Percentiles rank a stretch among this genome's conserved stretches.
These are phyloP conservation scores for Tridacna crocea DNA, from an alignment of 2,888 invertebrate genomes.

Conservation along the genomic window DNA sequence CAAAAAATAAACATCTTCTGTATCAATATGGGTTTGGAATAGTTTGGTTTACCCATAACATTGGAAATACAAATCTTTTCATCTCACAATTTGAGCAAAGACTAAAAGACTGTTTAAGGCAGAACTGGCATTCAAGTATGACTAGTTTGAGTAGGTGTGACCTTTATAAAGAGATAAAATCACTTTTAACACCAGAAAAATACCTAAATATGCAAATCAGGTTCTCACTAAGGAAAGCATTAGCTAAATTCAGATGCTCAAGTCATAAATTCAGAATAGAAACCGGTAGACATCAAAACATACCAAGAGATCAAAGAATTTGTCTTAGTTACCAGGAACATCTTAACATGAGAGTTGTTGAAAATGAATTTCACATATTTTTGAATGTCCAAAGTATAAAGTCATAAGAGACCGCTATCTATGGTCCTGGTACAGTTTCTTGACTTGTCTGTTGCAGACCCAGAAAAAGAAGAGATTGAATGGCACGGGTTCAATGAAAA, in stretches of 20 bases:
- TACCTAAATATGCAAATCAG: neutral
- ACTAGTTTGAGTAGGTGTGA: conserved; percentile 1
- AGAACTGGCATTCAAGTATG: neutral
- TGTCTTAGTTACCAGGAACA: no score
- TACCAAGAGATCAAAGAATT: no score
- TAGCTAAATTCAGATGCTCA: neutral
- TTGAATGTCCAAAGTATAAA: no score
- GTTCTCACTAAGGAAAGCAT: neutral
- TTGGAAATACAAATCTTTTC: conserved; percentile 10
- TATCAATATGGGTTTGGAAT: conserved; percentile 12
- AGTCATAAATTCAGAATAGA: conserved; percentile 5
- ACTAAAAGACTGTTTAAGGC: neutral
- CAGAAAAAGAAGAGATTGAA: no score
- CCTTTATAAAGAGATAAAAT: conserved; percentile 10
- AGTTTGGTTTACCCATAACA: conserved; percentile 13
- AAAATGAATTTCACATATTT: no score
- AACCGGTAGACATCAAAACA: no score
- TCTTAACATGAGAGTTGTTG: no score
- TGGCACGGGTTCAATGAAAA: no score
- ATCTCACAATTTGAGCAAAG: conserved; percentile 2
- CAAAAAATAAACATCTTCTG: neutral
- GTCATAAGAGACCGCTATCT: no score
- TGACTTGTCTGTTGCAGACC: no score
- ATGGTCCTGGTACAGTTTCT: no score
- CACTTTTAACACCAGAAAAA: neutral